These are phyloP conservation scores for Aphidius ervi DNA, from an alignment of 1,140 invertebrate species.

Conservation along the genomic window DNA sequence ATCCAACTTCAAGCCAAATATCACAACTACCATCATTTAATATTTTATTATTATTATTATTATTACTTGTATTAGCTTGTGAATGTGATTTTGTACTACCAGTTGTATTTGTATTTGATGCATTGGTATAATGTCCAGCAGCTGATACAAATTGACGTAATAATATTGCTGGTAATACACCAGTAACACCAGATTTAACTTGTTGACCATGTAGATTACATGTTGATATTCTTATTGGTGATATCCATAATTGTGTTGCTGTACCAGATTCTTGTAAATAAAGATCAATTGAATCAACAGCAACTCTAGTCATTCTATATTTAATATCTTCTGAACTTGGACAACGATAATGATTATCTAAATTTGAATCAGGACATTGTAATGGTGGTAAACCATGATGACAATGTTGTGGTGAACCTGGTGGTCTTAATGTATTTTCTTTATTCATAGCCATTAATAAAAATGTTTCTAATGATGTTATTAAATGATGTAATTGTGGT, in stretches of 20 bases:
- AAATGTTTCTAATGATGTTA: conserved; percentile 85
- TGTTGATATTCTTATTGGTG: conserved; percentile 80
- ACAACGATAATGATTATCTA: conserved; percentile 70
- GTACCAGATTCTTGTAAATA: conserved; percentile 87
- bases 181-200: conserved; percentile 86
- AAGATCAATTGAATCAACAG: conserved; percentile 87
- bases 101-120: conserved; percentile 59
- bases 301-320: conserved; percentile 87
- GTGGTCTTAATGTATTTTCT: conserved; percentile 80
- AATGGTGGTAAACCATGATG: conserved; percentile 80
- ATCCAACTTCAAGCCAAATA: conserved; percentile 90
- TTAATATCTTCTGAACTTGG: conserved; percentile 88
- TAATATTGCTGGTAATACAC: conserved; percentile 74
- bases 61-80: conserved; percentile 31
- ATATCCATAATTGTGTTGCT: conserved; percentile 82
- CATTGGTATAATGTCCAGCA: conserved; percentile 47
- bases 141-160: conserved; percentile 68
- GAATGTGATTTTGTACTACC: conserved; percentile 54
- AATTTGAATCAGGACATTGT: conserved; percentile 69
- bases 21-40: conserved; percentile 58
- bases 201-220: conserved; percentile 92
- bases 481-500: conserved; percentile 79
- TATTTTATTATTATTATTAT: conserved; percentile 4
- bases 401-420: conserved; percentile 72
- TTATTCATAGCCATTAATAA: conserved; percentile 78